Evolutionary conservation across 1,140 invertebrate species (phyloP), one percentile per base, ranked within the genome.

Genomic region (Panonychus citri): DNA sequence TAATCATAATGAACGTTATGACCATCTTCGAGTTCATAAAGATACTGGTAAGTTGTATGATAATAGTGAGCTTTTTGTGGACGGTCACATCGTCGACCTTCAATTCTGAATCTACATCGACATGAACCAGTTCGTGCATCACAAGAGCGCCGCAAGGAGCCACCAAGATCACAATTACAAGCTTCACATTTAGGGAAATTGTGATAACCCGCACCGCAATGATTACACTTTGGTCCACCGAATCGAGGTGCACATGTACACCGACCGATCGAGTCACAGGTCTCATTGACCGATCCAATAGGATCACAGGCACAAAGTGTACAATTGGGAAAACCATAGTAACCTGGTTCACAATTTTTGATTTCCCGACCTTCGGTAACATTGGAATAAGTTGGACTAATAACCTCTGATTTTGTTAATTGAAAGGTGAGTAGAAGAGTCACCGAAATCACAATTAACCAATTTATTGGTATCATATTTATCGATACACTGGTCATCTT

Each of bases 11-110:
- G 76, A 13, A 93, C 84, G 7, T 76, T 72, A 3, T 76, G 78
- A 0, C 87, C 88, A 63, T 95, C 86, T 68, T 97, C 91, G 10
- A 85, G 78, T 71, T 97, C 93, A 68, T 86, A 94, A 66, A 87
- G 79, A 66, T 68, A 81, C 57, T 66, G 53, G 68, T 94, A 83
- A 1, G 98, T 72, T 0, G 86, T 91, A 0, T 94, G 94, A 72
- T 91, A 94, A 69, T 88, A 99, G 66, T 96, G 88, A 0, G 81
- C 78, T 54, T 81, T 73, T 34, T 91, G 69, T 0, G 89, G 86
- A 61, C 83, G 75, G 59, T 85, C 81, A 68, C 94, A 99, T 3
- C 78, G 80, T n/a, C 78, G 70, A 2, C 94, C 94, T 2, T 76
- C 78, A 1, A 98, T 80, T 34, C 89, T 71, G 0, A 85, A 81